Base-by-base conservation (phyloP, 2,888 invertebrate species). In the Leptogaster cylindrica region DNA sequence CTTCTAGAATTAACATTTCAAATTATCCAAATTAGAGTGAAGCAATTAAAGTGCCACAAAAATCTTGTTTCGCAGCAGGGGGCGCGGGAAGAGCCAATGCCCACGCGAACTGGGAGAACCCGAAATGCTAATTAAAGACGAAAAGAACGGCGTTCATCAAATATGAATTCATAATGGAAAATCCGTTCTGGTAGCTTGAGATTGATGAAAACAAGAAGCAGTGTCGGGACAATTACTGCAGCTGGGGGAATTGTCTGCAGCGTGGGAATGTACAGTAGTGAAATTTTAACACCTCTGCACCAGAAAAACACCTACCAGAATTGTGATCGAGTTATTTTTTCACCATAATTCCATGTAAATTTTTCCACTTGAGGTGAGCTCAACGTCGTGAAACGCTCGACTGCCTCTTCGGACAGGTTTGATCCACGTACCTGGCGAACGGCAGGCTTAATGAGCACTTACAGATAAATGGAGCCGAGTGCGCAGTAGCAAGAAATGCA, bases 251-350 rank as follows among this genome's bases (percentile, higher is more conserved):
- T 55, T 36, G 16, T 39, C 12, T 36, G 36, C 23, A 55, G 68
- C 61, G 68, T 68, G 68, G 68, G 68, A 68, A 68, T 65, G 48
- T 41, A 58, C 68, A 61, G 68, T 68, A 68, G 68, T 68, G 58
- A 65, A 44, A 55, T 65, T 65, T 68, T 68, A 65, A 68, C 68
- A 68, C 68, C 68, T 68, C 48, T 68, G 65, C 68, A 12, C 25
- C 25, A 14, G 23, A 44, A 23, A 61, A 28, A 18, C 61, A 61
- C 61, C 61, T 12, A 16, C 28, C 25, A 44, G 28, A 44, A 4
- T n/a, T 44, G 25, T 61, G 14, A 44, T 61, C 12, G n/a, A 20
- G 12, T 55, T 33, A 16, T 41, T 61, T 41, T 44, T 16, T 44
- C 27, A 39, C 41, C 28, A 18, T 61, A 44, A 61, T 44, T 61